A percentile compares a stretch with the other conserved stretches of the same genome.
Conservation (phyloP, 1,140 invertebrate species). For the Coelopa frigida region DNA sequence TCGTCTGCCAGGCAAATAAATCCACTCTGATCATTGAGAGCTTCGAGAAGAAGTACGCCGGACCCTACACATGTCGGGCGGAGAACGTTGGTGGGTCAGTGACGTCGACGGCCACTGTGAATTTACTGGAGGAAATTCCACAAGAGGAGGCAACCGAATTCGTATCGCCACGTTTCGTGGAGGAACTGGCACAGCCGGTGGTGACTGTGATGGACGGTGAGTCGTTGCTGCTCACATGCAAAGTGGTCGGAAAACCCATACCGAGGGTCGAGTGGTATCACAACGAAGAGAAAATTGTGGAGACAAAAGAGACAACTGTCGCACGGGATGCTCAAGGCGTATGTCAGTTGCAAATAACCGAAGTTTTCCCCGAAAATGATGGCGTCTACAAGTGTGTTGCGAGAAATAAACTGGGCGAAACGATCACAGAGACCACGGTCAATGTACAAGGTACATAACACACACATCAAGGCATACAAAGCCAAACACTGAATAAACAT, state of each 20-base stretch:
- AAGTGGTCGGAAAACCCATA: conserved; percentile 69
- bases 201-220: conserved; percentile 93
- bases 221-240: conserved; percentile 69
- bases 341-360: conserved; percentile 77
- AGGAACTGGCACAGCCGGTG: conserved; percentile 56
- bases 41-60: conserved; percentile 61
- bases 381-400: conserved; percentile 80
- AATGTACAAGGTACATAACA: conserved; percentile 68
- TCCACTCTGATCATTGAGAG: conserved; percentile 75
- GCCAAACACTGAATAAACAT: background rate
- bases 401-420: conserved; percentile 77
- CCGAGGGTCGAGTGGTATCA: conserved; percentile 79
- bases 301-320: conserved; percentile 72
- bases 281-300: conserved; percentile 61
- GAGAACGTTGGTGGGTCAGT: conserved; percentile 82
- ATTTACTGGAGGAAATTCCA: conserved; percentile 53
- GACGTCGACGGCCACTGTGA: conserved; percentile 71
- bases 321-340: conserved; percentile 67
- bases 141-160: conserved; percentile 57
- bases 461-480: background rate
- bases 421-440: conserved; percentile 69
- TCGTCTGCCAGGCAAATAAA: conserved; percentile 68
- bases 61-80: conserved; percentile 78
- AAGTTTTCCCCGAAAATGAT: conserved; percentile 91
- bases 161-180: conserved; percentile 66